These are phyloP conservation scores for Triplophysa rosa DNA, from an alignment of 2,113 vertebrate genomes.

Conservation along the genomic window DNA sequence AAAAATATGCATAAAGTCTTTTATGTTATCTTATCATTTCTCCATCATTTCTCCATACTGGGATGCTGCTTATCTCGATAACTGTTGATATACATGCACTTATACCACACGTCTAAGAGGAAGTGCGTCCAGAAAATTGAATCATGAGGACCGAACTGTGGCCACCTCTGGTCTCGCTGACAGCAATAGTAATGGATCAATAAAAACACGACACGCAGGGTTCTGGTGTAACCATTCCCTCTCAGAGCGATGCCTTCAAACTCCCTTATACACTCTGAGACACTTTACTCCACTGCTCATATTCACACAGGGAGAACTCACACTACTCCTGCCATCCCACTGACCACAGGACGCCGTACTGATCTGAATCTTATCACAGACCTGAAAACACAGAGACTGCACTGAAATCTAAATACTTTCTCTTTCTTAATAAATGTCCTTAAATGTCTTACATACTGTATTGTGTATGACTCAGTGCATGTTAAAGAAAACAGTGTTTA, in stretches of 20 bases:
- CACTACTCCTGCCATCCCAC: background rate
- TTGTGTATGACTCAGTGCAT: no score
- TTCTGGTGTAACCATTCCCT: slow-evolving; percentile 78
- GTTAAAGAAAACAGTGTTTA: no score
- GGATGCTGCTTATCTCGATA: slow-evolving; percentile 33
- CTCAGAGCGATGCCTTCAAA: slow-evolving; percentile 76
- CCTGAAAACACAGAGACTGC: background rate
- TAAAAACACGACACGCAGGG: slow-evolving; percentile 77
- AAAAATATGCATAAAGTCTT: no score
- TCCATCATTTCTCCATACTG: background rate
- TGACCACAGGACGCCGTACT: background rate
- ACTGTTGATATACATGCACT: slow-evolving; percentile 61
- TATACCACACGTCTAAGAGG: slow-evolving; percentile 69
- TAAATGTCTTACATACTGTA: no score
- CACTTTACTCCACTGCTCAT: background rate
- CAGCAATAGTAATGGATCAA: slow-evolving; percentile 88
- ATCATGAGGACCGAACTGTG: slow-evolving; percentile 85
- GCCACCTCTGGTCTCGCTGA: slow-evolving; percentile 79
- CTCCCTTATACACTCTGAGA: slow-evolving; percentile 65
- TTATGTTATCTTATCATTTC: no score
- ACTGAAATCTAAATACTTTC: background rate
- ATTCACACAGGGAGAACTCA: background rate
- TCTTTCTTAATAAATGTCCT: no score
- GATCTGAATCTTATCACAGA: background rate
- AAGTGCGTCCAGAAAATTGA: slow-evolving; percentile 88